Percentiles rank a stretch among this genome's conserved stretches.
Conservation (phyloP, 1,140 invertebrate species). For the Marisa cornuarietis region DNA sequence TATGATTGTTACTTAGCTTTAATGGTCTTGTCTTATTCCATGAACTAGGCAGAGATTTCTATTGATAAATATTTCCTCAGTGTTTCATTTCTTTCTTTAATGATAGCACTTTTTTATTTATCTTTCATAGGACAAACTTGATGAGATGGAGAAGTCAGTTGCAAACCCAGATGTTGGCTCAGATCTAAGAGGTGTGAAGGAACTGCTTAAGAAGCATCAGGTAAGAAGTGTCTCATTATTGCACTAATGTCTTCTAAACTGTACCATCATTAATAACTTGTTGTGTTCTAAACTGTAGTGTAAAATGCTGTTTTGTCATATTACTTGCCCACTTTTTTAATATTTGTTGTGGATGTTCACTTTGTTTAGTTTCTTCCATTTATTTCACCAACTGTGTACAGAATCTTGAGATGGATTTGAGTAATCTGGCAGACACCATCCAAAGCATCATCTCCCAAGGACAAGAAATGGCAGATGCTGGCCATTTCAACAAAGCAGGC, state of each 20-base stretch:
- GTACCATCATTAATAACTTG: neutral
- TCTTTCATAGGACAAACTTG: slow-evolving; percentile 49
- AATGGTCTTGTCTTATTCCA: neutral
- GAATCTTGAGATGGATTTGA: slow-evolving; percentile 93
- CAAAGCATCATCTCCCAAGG: slow-evolving; percentile 90
- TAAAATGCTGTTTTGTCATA: too few relatives aligned
- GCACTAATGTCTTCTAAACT: neutral
- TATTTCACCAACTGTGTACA: slow-evolving; percentile 55
- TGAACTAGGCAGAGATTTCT: too few relatives aligned
- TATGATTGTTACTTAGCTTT: too few relatives aligned
- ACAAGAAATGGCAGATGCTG: slow-evolving; percentile 88
- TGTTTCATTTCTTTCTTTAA: too few relatives aligned
- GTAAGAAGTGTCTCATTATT: slow-evolving; percentile 67
- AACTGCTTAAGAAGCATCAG: slow-evolving; percentile 97
- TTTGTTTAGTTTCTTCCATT: too few relatives aligned
- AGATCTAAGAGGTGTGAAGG: slow-evolving; percentile 96
- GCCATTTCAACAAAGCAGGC: slow-evolving; percentile 90
- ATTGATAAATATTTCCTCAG: too few relatives aligned
- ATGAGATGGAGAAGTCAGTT: slow-evolving; percentile 93
- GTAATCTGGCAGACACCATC: slow-evolving; percentile 93
- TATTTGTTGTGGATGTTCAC: too few relatives aligned
- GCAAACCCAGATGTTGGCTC: slow-evolving; percentile 97
- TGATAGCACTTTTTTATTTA: neutral
- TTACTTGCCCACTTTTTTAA: too few relatives aligned
- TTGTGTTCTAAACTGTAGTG: too few relatives aligned